Evolutionary conservation across 2,888 invertebrate species (phyloP).

Genomic region (Hypomecis atomaria): DNA sequence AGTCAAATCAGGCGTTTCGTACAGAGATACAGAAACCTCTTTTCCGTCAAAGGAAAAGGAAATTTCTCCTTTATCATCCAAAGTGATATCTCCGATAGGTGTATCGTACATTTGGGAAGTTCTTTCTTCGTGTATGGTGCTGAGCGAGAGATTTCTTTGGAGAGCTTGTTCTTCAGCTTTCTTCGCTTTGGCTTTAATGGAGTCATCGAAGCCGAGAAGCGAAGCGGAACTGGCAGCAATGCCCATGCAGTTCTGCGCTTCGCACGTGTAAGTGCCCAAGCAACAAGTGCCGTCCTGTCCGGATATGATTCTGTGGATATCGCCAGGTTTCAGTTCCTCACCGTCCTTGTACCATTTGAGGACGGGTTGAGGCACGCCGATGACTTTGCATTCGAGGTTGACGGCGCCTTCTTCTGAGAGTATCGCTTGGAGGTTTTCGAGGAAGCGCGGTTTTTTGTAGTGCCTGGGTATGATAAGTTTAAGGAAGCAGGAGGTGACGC

Average conservation of each 20-base stretch:
- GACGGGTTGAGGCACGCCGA: constrained; percentile 95
- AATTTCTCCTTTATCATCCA: constrained; percentile 93
- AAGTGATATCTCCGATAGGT: constrained; percentile 89
- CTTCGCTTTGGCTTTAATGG: constrained; percentile 81
- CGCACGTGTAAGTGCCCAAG: constrained; percentile 95
- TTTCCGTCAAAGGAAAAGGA: constrained; percentile 96
- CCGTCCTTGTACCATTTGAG: constrained; percentile 97
- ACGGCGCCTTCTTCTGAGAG: constrained; percentile 95
- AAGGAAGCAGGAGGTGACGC: constrained; percentile 93
- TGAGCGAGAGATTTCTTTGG: constrained; percentile 92
- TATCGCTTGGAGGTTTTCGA: constrained; percentile 93
- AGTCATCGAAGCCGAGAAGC: constrained; percentile 93
- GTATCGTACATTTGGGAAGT: constrained; percentile 95
- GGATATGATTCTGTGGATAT: constrained; percentile 95
- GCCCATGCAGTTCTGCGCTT: constrained; percentile 96
- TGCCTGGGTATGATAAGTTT: constrained; percentile 94
- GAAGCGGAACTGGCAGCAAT: constrained; percentile 95
- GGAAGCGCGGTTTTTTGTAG: constrained; percentile 94
- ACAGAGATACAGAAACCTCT: constrained; percentile 95
- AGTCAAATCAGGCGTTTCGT: constrained; percentile 96
- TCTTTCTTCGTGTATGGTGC: constrained; percentile 95
- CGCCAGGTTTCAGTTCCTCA: constrained; percentile 94
- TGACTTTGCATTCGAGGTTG: constrained; percentile 96
- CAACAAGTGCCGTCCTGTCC: constrained; percentile 96
- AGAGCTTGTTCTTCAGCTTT: constrained; percentile 80